Conservation (phyloP, 64 coral and sea anemone genomes). For the Anthopleura sola region DNA sequence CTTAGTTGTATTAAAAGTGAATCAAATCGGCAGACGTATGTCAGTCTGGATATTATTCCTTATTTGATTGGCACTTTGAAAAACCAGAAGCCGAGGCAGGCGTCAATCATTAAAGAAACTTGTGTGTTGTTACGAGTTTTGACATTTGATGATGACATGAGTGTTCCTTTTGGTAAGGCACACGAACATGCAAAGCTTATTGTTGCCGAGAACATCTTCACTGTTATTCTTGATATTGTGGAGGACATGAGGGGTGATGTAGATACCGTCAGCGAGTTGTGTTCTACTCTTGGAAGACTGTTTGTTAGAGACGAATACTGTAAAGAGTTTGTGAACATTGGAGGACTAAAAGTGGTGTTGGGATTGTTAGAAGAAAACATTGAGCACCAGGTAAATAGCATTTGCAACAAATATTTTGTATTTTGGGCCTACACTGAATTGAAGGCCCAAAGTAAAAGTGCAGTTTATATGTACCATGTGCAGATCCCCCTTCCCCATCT, state of each 20-base stretch:
- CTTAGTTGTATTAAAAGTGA: slow-evolving; percentile 70
- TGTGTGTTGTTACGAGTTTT: slow-evolving; percentile 66
- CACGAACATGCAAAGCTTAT: slow-evolving; percentile 88
- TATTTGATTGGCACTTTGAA: slow-evolving; percentile 55
- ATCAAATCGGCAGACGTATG: slow-evolving; percentile 83
- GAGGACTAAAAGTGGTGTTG: slow-evolving; percentile 69
- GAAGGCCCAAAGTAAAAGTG: neutral
- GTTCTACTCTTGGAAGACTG: slow-evolving; percentile 73
- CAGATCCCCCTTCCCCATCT: too few relatives aligned
- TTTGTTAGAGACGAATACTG: slow-evolving; percentile 86
- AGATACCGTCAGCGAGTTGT: slow-evolving; percentile 61
- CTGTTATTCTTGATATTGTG: slow-evolving; percentile 54
- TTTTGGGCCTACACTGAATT: too few relatives aligned
- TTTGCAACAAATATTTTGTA: neutral
- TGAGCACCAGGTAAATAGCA: slow-evolving; percentile 47
- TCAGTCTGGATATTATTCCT: slow-evolving; percentile 60
- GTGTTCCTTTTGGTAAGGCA: slow-evolving; percentile 81
- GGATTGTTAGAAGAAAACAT: slow-evolving; percentile 64
- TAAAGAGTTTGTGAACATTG: slow-evolving; percentile 83
- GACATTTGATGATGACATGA: slow-evolving; percentile 96
- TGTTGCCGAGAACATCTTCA: slow-evolving; percentile 74
- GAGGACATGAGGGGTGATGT: slow-evolving; percentile 24
- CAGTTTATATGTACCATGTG: too few relatives aligned
- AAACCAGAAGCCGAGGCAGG: slow-evolving; percentile 6
- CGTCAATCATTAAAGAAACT: slow-evolving; percentile 49